phyloP scores from a whole-genome alignment of 92 coral and sea anemone genomes.

The Paragorgia papillata region DNA sequence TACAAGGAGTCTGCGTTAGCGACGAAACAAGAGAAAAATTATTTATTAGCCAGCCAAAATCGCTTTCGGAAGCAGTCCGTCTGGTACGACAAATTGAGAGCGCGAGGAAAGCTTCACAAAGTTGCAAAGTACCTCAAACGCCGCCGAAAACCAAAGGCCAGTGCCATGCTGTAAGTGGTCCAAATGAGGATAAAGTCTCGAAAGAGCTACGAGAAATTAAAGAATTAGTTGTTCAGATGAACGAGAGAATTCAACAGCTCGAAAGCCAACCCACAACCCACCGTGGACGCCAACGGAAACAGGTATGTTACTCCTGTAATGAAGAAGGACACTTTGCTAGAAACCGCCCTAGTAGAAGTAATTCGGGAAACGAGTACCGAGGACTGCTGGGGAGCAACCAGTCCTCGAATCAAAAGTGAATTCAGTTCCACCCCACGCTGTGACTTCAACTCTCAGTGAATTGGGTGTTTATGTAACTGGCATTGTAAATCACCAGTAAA shows the following conservation, averaged over 20 bases:
- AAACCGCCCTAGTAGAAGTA: constrained; percentile 43
- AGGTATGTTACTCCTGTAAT: too few species aligned
- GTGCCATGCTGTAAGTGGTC: background rate
- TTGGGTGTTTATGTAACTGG: constrained; percentile 44
- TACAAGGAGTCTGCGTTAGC: constrained; percentile 39
- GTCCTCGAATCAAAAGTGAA: constrained; percentile 36
- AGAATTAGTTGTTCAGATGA: constrained; percentile 50
- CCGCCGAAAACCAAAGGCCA: constrained; percentile 3
- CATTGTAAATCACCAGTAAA: constrained; percentile 39
- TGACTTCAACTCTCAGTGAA: constrained; percentile 38
- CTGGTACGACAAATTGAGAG: constrained; percentile 6
- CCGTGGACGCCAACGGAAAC: constrained; percentile 1
- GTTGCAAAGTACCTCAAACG: background rate
- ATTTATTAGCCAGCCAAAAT: constrained; percentile 10
- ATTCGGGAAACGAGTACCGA: constrained; percentile 27
- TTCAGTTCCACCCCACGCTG: constrained; percentile 40
- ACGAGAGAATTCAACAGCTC: constrained; percentile 47
- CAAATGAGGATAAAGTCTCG: constrained; percentile 39
- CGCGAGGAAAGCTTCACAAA: background rate
- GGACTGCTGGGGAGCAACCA: constrained; percentile 56
- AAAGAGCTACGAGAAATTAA: constrained; percentile 50
- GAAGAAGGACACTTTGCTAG: too few species aligned
- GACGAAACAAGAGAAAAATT: constrained; percentile 8
- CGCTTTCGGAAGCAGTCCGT: constrained; percentile 14
- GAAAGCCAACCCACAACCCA: constrained; percentile 9